phyloP scores from a whole-genome alignment of 2,113 vertebrate genomes.

The Lagopus muta region DNA sequence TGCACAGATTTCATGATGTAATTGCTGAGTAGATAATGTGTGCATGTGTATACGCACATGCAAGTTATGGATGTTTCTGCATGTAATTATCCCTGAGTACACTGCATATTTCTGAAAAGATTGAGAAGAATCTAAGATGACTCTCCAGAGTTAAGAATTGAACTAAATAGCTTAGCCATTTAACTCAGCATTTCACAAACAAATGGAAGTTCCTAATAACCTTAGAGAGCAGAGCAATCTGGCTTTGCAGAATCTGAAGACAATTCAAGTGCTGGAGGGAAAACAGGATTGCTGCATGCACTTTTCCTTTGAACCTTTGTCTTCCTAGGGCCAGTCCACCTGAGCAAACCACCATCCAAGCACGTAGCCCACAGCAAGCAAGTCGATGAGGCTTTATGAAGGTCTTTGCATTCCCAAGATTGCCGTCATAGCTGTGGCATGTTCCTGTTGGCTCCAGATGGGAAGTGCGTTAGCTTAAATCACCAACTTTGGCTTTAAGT shows the following conservation, averaged over 20 bases:
- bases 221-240: background rate
- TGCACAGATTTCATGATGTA: background rate
- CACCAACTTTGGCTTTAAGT: background rate
- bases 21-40: background rate
- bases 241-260: background rate
- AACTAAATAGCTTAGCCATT: constrained; percentile 26
- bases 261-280: background rate
- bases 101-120: background rate
- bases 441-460: background rate
- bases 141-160: background rate
- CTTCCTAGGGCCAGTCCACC: background rate
- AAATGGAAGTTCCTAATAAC: constrained; percentile 33
- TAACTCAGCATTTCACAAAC: constrained; percentile 46
- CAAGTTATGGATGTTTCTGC: background rate
- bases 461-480: background rate
- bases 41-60: background rate
- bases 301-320: background rate
- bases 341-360: background rate
- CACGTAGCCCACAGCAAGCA: rapidly evolving
- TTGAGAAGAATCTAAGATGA: background rate
- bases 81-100: background rate
- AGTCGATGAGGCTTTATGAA: background rate
- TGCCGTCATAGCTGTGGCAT: rapidly evolving
- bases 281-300: background rate
- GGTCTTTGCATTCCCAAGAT: background rate